These are phyloP conservation scores for Mirza zaza DNA, from an alignment of 2,113 vertebrate genomes.

Conservation along the genomic window DNA sequence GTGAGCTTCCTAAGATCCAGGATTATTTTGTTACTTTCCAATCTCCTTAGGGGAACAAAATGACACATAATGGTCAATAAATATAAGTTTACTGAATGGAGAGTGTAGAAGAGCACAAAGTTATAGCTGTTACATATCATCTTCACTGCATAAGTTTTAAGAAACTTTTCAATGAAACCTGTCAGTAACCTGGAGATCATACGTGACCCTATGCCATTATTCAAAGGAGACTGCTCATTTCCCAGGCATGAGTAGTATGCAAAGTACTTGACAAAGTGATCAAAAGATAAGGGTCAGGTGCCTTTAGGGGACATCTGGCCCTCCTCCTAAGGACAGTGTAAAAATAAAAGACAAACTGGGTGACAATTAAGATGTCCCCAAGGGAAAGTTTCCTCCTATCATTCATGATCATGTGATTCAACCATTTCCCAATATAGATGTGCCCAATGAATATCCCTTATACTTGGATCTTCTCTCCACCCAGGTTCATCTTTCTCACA, in stretches of 20 bases:
- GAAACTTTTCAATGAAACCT: not conserved
- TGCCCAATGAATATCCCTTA: not conserved
- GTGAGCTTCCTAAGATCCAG: not conserved
- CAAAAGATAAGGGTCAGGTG: not conserved
- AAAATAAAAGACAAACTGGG: slow-evolving; percentile 37
- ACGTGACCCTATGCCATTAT: not conserved
- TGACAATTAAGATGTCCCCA: slow-evolving; percentile 26
- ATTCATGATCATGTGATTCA: not conserved
- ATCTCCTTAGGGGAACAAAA: not conserved
- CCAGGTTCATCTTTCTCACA: not conserved
- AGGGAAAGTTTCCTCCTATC: not conserved
- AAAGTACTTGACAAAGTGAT: not conserved
- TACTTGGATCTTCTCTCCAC: not conserved
- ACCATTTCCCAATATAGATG: not conserved
- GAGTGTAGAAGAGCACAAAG: not conserved
- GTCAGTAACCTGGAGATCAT: not conserved
- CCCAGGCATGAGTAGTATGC: not conserved
- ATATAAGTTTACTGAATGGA: not conserved
- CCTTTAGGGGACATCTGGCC: not conserved
- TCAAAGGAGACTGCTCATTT: not conserved
- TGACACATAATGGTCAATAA: not conserved
- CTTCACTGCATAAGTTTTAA: not conserved
- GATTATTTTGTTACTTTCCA: not conserved
- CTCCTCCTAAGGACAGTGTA: not conserved
- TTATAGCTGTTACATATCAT: not conserved